phyloP scores from a whole-genome alignment of 35 echinoderm and acorn worm species.

The Stichopus chloronotus region DNA sequence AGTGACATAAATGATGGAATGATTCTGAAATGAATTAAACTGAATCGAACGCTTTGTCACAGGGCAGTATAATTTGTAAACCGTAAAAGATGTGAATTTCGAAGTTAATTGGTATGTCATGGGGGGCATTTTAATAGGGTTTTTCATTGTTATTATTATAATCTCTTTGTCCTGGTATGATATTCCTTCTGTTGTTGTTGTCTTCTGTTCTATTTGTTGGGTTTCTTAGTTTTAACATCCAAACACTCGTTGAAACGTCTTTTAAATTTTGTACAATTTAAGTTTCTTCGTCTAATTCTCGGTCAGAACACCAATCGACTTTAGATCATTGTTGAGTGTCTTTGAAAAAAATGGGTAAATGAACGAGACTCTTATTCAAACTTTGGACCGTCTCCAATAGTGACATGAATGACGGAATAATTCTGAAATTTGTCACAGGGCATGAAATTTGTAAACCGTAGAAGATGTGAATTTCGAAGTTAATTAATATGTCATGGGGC shows the following conservation, averaged over 20 bases:
- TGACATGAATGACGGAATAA: neutral
- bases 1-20: neutral
- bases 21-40: neutral
- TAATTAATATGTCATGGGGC: too few species aligned
- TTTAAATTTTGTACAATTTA: too few species aligned
- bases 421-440: neutral
- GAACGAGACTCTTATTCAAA: neutral
- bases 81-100: neutral
- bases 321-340: neutral
- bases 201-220: neutral
- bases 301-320: neutral
- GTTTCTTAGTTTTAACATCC: too few species aligned
- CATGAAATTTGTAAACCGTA: neutral
- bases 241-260: too few species aligned
- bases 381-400: slow-evolving; percentile 1
- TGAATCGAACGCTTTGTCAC: neutral
- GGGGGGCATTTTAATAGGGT: neutral
- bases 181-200: neutral
- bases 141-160: neutral
- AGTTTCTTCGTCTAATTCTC: neutral
- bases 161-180: neutral
- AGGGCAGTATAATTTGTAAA: neutral
- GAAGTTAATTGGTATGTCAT: neutral
- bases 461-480: neutral
- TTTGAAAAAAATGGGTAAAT: neutral